A percentile compares a stretch with the other conserved stretches of the same genome.
Evolutionary conservation across 2,113 vertebrate genomes (phyloP).

Genomic region (Chlamydotis undulata): DNA sequence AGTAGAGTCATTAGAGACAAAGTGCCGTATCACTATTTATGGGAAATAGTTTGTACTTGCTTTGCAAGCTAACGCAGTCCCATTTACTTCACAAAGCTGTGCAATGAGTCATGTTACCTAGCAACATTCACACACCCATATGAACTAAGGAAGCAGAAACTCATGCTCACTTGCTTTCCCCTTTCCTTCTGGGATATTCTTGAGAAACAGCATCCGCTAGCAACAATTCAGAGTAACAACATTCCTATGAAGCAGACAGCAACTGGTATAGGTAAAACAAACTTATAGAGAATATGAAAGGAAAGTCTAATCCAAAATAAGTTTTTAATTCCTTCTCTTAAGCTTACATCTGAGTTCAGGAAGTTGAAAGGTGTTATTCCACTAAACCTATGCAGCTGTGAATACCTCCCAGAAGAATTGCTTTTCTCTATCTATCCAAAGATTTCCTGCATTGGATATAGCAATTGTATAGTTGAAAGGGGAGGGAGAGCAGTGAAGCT

Average conservation of each 20-base stretch:
- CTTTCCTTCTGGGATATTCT: background rate
- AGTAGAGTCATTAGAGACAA: background rate
- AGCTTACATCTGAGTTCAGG: background rate
- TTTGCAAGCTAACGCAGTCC: background rate
- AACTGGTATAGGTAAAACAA: background rate
- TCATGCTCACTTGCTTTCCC: slow-evolving; percentile 24
- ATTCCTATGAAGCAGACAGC: background rate
- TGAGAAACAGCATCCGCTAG: background rate
- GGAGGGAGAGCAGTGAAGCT: background rate
- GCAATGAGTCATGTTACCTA: slow-evolving; percentile 28
- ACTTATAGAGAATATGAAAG: background rate
- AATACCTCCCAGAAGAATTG: background rate
- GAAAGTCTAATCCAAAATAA: background rate
- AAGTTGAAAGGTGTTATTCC: background rate
- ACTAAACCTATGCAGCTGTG: background rate
- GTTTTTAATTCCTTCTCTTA: background rate
- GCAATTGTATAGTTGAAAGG: background rate
- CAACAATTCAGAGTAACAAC: background rate
- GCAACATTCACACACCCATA: background rate
- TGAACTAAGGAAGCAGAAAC: background rate
- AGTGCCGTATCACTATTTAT: slow-evolving; percentile 21
- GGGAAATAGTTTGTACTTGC: slow-evolving; percentile 7
- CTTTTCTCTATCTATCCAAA: background rate
- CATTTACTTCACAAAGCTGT: background rate
- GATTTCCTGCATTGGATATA: background rate